These are phyloP conservation scores for Pyralis farinalis DNA, from an alignment of 2,888 invertebrate genomes.

Conservation along the genomic window DNA sequence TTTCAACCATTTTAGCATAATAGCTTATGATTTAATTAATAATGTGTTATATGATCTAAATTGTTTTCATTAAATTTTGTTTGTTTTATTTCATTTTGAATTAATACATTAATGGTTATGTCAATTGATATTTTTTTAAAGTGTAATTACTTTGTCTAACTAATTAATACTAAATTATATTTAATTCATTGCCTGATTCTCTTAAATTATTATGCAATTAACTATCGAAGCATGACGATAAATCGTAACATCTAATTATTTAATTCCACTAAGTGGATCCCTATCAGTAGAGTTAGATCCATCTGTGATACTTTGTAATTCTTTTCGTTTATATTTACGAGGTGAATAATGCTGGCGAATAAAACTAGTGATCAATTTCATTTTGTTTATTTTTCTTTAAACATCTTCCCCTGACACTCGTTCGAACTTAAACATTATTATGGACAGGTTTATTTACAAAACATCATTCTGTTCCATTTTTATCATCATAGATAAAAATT, in stretches of 20 bases:
- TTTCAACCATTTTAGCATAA: too few relatives aligned
- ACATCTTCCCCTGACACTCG: slow-evolving; percentile 44
- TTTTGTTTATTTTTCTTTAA: slow-evolving; percentile 43
- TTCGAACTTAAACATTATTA: slow-evolving; percentile 37
- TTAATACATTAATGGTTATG: too few relatives aligned
- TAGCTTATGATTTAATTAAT: too few relatives aligned
- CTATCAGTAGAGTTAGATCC: slow-evolving; percentile 50
- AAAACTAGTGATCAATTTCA: slow-evolving; percentile 28
- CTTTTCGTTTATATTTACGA: slow-evolving; percentile 14
- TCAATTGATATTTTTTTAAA: too few relatives aligned
- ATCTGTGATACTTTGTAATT: slow-evolving; percentile 57
- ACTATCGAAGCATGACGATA: too few relatives aligned
- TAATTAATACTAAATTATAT: too few relatives aligned
- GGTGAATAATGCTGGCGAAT: slow-evolving; percentile 14
- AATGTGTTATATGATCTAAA: too few relatives aligned
- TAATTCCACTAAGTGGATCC: background rate
- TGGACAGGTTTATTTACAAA: slow-evolving; percentile 38
- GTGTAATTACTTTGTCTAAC: too few relatives aligned
- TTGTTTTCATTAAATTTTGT: too few relatives aligned
- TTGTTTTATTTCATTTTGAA: too few relatives aligned
- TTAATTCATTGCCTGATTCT: too few relatives aligned
- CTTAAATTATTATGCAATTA: too few relatives aligned
- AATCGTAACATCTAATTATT: background rate
- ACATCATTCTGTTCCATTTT: slow-evolving; percentile 7
- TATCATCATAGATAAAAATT: background rate